Conservation (phyloP, 1,140 invertebrate species). For the Meloidogyne hapla region DNA sequence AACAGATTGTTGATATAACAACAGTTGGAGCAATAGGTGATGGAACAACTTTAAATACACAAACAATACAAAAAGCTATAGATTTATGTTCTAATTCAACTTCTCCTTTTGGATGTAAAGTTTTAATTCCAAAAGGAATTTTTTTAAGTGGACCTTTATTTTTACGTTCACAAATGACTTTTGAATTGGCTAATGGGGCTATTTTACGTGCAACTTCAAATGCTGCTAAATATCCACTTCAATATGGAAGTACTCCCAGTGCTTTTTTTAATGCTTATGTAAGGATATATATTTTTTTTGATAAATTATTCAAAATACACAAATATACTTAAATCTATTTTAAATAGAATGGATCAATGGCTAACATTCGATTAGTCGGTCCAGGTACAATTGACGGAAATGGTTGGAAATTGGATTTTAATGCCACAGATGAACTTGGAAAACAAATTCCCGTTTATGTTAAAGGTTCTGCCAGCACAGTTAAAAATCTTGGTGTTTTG, state of each 20-base stretch:
- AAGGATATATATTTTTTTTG: not conserved
- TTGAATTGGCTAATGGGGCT: slow-evolving; percentile 8
- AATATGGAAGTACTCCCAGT: not conserved
- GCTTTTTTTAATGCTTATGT: not conserved
- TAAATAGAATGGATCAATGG: not conserved
- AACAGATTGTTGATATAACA: not conserved
- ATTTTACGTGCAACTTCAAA: slow-evolving; percentile 8
- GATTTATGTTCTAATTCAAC: not conserved
- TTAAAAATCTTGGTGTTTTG: not conserved
- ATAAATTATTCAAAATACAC: no score
- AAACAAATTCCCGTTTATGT: not conserved
- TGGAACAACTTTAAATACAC: slow-evolving; percentile 4
- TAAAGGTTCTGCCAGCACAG: not conserved
- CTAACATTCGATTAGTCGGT: slow-evolving; percentile 10
- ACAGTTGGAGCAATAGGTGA: not conserved
- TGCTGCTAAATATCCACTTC: not conserved
- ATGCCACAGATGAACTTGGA: slow-evolving; percentile 5
- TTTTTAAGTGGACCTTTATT: slow-evolving; percentile 8
- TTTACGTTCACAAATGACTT: slow-evolving; percentile 9
- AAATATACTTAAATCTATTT: no score
- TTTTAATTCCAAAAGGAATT: not conserved
- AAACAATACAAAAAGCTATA: slow-evolving; percentile 7
- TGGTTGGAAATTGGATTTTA: not conserved
- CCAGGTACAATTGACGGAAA: not conserved
- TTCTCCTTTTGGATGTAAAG: not conserved